A percentile compares a stretch with the other conserved stretches of the same genome.
phyloP scores from a whole-genome alignment of 2,113 vertebrate genomes.

The Protobothrops flavoviridis region DNA sequence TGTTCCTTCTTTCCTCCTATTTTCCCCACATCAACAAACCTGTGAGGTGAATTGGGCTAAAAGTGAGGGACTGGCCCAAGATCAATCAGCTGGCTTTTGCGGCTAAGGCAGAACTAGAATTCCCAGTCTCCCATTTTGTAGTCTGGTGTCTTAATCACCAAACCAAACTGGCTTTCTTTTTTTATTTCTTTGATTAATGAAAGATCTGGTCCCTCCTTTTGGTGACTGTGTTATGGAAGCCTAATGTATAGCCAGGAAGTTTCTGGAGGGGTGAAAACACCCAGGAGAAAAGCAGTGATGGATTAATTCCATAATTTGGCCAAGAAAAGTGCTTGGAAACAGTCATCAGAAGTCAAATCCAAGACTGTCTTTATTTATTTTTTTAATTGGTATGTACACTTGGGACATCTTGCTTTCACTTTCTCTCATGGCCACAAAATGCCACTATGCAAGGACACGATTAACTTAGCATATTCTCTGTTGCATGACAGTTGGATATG shows the following conservation, averaged over 20 bases:
- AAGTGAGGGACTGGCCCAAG: too few species aligned
- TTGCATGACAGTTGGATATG: not conserved
- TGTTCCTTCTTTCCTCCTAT: too few species aligned
- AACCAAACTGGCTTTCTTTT: too few species aligned
- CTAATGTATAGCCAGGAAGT: not conserved
- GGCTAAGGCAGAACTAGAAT: not conserved
- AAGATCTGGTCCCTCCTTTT: not conserved
- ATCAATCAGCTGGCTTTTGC: too few species aligned
- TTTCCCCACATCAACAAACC: too few species aligned
- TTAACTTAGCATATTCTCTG: not conserved
- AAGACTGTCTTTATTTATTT: not conserved
- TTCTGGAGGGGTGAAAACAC: not conserved
- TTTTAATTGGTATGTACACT: not conserved
- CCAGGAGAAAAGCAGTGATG: not conserved
- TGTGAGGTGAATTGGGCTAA: too few species aligned
- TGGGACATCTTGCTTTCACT: not conserved
- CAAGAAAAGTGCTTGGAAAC: not conserved
- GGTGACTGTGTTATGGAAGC: not conserved
- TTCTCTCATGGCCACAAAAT: not conserved
- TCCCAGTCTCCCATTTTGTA: not conserved
- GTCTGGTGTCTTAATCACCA: not conserved
- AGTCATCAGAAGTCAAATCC: not conserved
- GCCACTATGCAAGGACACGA: not conserved
- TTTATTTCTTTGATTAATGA: not conserved
- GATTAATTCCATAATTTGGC: not conserved